phyloP scores from a whole-genome alignment of 1,140 invertebrate genomes.

The Drosophila baimaii region DNA sequence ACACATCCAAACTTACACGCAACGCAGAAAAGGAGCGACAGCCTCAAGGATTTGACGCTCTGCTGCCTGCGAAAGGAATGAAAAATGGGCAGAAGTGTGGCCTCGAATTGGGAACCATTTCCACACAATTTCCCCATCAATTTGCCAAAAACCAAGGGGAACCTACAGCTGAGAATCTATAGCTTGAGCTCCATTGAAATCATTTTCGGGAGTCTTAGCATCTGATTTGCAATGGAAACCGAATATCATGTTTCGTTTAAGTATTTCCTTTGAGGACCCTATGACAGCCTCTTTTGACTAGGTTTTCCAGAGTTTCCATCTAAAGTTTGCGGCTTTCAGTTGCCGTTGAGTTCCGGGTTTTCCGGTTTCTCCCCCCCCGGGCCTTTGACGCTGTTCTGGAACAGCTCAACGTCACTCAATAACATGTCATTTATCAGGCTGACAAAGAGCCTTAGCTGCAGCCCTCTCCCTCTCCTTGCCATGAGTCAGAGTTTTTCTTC shows the following conservation, averaged over 20 bases:
- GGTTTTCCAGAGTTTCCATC: not conserved
- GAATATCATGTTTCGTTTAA: too few relatives aligned
- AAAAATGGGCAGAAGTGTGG: constrained; percentile 5
- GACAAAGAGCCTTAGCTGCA: constrained; percentile 31
- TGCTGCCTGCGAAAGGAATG: constrained; percentile 4
- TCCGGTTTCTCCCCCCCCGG: too few relatives aligned
- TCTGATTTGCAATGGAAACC: not conserved
- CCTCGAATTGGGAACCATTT: constrained; percentile 4
- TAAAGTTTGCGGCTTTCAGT: not conserved
- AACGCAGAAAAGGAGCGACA: not conserved
- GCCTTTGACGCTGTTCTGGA: not conserved
- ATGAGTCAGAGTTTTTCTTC: constrained; percentile 17
- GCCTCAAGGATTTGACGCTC: constrained; percentile 16
- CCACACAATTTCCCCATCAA: constrained; percentile 12
- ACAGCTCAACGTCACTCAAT: constrained; percentile 46
- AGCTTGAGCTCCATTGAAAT: not conserved
- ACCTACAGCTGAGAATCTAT: not conserved
- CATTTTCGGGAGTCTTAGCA: not conserved
- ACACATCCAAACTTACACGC: not conserved
- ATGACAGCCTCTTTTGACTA: too few relatives aligned
- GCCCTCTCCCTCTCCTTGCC: not conserved
- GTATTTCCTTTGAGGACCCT: too few relatives aligned
- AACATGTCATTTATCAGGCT: constrained; percentile 54
- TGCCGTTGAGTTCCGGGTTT: not conserved
- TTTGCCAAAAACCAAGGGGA: not conserved